Evolutionary conservation across 2,113 vertebrate genomes (phyloP).

Genomic region (Noctilio leporinus): DNA sequence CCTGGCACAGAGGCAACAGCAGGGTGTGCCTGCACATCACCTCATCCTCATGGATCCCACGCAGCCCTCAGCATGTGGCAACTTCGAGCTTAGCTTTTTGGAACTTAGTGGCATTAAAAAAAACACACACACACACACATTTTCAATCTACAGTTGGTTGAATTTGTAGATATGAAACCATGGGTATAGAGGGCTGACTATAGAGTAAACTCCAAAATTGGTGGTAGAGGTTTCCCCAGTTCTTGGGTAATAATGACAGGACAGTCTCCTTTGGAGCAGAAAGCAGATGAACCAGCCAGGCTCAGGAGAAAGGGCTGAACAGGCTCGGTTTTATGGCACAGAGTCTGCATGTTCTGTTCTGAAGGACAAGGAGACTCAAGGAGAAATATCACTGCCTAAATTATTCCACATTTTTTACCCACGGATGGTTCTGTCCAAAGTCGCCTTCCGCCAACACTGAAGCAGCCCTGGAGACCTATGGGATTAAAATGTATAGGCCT

Average conservation of each 20-base stretch:
- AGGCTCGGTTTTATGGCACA: neutral
- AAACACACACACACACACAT: too few relatives aligned
- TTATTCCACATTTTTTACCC: neutral
- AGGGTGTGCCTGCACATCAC: neutral
- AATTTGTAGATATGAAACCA: neutral
- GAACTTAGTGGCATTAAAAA: neutral
- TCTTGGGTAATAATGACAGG: constrained; percentile 34
- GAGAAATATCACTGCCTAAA: neutral
- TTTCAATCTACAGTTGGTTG: neutral
- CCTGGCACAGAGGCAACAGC: neutral
- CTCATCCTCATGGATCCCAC: neutral
- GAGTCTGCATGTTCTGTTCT: constrained; percentile 11
- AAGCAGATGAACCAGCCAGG: constrained; percentile 37
- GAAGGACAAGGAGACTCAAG: neutral
- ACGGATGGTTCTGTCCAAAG: neutral
- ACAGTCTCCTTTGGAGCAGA: neutral
- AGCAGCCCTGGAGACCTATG: neutral
- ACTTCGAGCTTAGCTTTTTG: neutral
- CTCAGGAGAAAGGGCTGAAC: constrained; percentile 50
- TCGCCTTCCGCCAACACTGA: neutral
- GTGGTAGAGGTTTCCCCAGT: neutral
- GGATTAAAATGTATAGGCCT: neutral
- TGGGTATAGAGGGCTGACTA: neutral
- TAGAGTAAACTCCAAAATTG: neutral
- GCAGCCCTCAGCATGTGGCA: neutral